A percentile compares a stretch with the other conserved stretches of the same genome.
These are phyloP conservation scores for Drosophila persimilis DNA, from an alignment of 1,140 invertebrate species.

Conservation along the genomic window DNA sequence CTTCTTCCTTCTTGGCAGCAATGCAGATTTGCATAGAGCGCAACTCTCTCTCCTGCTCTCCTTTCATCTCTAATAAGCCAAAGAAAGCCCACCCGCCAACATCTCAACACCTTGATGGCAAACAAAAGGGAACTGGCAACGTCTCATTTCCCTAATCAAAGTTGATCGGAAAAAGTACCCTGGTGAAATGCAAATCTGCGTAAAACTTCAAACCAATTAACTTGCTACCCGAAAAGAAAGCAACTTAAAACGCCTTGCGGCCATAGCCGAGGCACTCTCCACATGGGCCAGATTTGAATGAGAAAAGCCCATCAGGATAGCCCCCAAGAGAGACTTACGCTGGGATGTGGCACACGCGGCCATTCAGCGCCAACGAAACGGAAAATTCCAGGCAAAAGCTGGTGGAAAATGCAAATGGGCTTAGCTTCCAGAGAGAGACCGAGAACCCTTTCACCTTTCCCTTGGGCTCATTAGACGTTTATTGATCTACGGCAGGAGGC, in stretches of 20 bases:
- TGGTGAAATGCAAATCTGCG: constrained; percentile 59
- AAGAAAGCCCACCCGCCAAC: constrained; percentile 53
- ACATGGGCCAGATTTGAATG: constrained; percentile 60
- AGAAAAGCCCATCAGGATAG: constrained; percentile 38
- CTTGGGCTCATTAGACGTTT: constrained; percentile 61
- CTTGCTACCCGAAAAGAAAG: constrained; percentile 66
- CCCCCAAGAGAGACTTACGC: constrained; percentile 18
- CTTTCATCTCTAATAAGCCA: constrained; percentile 37
- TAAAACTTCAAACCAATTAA: constrained; percentile 77
- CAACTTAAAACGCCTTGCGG: constrained; percentile 74
- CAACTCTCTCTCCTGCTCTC: too few species aligned
- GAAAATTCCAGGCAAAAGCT: constrained; percentile 55
- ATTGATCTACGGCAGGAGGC: constrained; percentile 72
- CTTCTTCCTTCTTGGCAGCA: background rate
- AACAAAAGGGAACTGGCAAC: constrained; percentile 18
- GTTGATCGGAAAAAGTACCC: constrained; percentile 23
- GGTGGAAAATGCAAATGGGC: constrained; percentile 64
- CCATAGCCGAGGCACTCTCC: constrained; percentile 31
- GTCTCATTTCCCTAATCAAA: constrained; percentile 42
- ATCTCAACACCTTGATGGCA: constrained; percentile 43
- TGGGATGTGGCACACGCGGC: constrained; percentile 63
- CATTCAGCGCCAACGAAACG: constrained; percentile 75
- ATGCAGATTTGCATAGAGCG: constrained; percentile 4
- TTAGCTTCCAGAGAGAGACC: constrained; percentile 19
- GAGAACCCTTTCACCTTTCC: constrained; percentile 37